Evolutionary conservation across 2,113 vertebrate genomes (phyloP), one percentile per base, ranked within the genome.

Genomic region (Pteropus alecto): DNA sequence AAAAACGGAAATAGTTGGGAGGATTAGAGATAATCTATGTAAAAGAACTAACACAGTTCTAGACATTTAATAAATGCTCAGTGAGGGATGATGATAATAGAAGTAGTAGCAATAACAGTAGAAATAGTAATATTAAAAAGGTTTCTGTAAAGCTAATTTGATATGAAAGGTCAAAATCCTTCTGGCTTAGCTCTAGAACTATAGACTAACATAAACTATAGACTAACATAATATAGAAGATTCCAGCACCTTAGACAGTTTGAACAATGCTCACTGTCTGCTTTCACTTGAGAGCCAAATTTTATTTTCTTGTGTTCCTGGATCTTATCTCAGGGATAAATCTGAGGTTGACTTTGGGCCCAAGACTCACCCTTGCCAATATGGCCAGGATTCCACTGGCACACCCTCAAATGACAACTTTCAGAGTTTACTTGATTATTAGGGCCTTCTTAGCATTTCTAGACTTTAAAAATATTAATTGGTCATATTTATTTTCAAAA

Each of bases 401-500:
- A 51, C 6, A n/a, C 38, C 14, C 28, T 54, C 28, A 56, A 77
- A 81, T 63, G 71, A 41, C 63, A 79, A 56, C 78, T 86, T 84
- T 73, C 79, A 56, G 58, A 92, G 30, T 13, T 91, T 78, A 56
- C 15, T 74, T 58, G 22, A 88, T 85, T 87, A 19, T 51, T 90
- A 54, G 83, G 26, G 21, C 10, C 56, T 88, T 87, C 77, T 93
- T 91, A 83, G 61, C 85, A 38, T 70, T 92, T 67, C 28, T 94
- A 77, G 26, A 87, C 95, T 91, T 91, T 95, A 60, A 81, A 76
- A 54, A 81, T 88, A 88, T 71, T 97, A 88, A 96, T 95, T 96
- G 95, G 63, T 95, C 87, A 93, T 65, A 90, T 95, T 94, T 94
- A 94, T 95, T 97, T 97, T 97, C 77, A 81, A 96, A 96, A 87